Percentiles rank a stretch among this genome's conserved stretches.
Conservation (phyloP, 2,888 invertebrate genomes). For the Graphium colonna region DNA sequence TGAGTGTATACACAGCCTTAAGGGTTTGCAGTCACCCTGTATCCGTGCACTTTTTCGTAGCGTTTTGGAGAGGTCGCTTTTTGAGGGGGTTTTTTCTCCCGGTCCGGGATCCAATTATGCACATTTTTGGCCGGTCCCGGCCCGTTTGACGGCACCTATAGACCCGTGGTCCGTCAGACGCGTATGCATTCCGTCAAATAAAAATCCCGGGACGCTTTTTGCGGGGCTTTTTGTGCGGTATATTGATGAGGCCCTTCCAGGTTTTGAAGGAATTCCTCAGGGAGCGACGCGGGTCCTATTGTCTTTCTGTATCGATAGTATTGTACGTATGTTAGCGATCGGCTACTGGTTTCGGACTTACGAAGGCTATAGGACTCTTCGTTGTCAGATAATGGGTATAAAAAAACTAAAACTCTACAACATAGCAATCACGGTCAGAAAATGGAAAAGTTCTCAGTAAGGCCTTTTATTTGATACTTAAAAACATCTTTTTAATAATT, state of each 20-base stretch:
- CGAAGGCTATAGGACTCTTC: too few relatives aligned
- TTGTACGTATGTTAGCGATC: too few relatives aligned
- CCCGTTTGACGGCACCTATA: conserved; percentile 59
- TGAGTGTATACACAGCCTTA: neutral
- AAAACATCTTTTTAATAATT: too few relatives aligned
- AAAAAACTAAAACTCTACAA: too few relatives aligned
- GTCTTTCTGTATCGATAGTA: conserved; percentile 26
- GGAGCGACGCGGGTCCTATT: conserved; percentile 45
- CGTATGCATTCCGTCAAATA: conserved; percentile 78
- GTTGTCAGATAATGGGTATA: too few relatives aligned
- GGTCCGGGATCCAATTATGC: conserved; percentile 70
- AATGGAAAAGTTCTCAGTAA: too few relatives aligned
- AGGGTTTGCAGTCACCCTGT: conserved; percentile 50
- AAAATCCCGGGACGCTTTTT: conserved; percentile 69
- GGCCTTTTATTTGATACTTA: too few relatives aligned
- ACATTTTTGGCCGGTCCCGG: conserved; percentile 74
- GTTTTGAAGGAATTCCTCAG: conserved; percentile 64
- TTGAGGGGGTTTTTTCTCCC: conserved; percentile 72
- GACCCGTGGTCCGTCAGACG: conserved; percentile 45
- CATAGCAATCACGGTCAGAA: too few relatives aligned
- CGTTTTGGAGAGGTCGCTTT: conserved; percentile 74
- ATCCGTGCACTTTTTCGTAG: conserved; percentile 72
- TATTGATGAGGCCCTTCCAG: conserved; percentile 67
- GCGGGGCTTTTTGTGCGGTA: conserved; percentile 64
- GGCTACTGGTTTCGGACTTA: too few relatives aligned